phyloP scores from a whole-genome alignment of 2,797 vertebrate species.

The Pelobates cultripes region DNA sequence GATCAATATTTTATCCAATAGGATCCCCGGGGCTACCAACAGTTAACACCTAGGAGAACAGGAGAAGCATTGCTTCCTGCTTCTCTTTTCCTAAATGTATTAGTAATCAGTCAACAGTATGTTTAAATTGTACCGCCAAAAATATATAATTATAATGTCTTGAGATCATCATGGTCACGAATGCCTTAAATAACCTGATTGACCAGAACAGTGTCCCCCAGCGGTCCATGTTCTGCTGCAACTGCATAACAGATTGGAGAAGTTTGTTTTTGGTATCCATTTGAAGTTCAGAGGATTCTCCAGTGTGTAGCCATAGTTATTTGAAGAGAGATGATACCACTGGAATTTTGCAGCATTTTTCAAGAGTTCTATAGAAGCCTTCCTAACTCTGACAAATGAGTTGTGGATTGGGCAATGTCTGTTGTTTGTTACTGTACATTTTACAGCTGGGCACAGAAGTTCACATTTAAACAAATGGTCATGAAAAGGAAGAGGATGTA shows the following conservation, averaged over 20 bases:
- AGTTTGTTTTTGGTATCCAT: constrained; percentile 16
- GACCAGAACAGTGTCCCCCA: too few species aligned
- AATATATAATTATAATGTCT: too few species aligned
- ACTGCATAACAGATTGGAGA: constrained; percentile 24
- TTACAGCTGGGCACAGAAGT: constrained; percentile 34
- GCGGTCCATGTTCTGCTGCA: constrained; percentile 1
- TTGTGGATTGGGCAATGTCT: constrained; percentile 37
- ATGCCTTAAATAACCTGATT: neutral
- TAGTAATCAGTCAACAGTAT: too few species aligned
- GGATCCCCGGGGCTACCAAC: too few species aligned
- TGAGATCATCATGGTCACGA: neutral
- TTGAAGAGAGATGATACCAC: constrained; percentile 36
- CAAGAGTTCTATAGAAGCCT: constrained; percentile 24
- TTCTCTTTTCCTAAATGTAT: too few species aligned
- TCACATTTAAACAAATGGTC: constrained; percentile 34
- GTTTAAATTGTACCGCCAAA: too few species aligned
- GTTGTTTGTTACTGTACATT: constrained; percentile 42
- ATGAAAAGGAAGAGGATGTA: constrained; percentile 32
- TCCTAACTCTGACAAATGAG: constrained; percentile 25
- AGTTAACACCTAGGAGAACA: too few species aligned
- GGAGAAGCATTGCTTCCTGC: too few species aligned
- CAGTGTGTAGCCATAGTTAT: constrained; percentile 3
- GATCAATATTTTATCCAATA: too few species aligned
- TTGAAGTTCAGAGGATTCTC: constrained; percentile 27
- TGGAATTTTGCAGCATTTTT: constrained; percentile 42